Conservation (phyloP, 2,113 vertebrate species). For the Canis aureus region DNA sequence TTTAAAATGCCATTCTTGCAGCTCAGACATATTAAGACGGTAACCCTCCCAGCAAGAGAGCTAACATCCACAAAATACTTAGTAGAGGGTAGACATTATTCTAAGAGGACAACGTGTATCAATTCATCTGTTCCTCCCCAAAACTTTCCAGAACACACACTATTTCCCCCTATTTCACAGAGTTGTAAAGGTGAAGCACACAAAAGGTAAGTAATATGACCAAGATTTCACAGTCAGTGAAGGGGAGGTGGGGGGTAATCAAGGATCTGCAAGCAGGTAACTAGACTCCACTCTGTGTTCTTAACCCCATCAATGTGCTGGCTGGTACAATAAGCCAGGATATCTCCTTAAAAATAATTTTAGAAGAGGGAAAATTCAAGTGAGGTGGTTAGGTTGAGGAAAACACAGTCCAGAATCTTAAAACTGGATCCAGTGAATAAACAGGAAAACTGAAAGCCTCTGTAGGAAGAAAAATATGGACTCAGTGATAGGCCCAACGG, state of each 20-base stretch:
- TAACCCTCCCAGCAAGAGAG: rapidly evolving
- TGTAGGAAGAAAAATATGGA: background rate
- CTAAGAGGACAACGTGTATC: background rate
- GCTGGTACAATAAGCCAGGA: background rate
- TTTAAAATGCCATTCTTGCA: background rate
- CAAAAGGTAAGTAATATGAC: background rate
- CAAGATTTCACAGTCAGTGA: background rate
- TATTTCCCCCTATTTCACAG: background rate
- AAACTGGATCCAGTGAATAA: background rate
- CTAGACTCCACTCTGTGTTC: background rate
- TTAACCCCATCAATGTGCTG: background rate
- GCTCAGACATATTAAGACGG: background rate
- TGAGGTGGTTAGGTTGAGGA: background rate
- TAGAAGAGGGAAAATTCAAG: background rate
- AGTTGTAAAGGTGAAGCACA: background rate
- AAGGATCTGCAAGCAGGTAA: background rate
- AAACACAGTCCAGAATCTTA: background rate
- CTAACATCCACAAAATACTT: rapidly evolving
- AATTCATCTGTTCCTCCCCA: too few species aligned
- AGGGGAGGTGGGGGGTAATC: background rate
- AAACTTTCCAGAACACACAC: background rate
- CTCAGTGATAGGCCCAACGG: too few species aligned
- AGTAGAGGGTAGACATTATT: rapidly evolving
- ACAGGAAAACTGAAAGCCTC: background rate
- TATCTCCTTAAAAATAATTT: background rate